Evolutionary conservation across 2,888 invertebrate genomes (phyloP).

Genomic region (Metalampra italica): DNA sequence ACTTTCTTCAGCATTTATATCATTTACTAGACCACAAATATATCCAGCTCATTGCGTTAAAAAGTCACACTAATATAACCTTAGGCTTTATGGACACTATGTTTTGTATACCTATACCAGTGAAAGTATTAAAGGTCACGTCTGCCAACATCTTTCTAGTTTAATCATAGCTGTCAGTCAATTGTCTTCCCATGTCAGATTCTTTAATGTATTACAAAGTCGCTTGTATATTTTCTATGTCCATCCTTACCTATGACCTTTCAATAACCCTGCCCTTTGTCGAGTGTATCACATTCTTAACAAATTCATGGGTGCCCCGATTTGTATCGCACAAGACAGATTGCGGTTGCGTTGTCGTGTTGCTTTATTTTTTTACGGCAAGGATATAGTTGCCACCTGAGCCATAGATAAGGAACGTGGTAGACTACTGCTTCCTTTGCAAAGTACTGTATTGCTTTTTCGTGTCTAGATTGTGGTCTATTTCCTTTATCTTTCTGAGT

Average conservation of each 20-base stretch:
- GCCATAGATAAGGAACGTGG: conserved; percentile 22
- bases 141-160: background rate
- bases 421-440: conserved; percentile 14
- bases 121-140: background rate
- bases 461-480: too few relatives aligned
- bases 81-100: background rate
- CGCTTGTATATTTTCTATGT: background rate
- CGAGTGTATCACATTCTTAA: conserved; percentile 19
- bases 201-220: background rate
- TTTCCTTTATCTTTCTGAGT: too few relatives aligned
- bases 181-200: background rate
- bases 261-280: conserved; percentile 13
- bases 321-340: conserved; percentile 42
- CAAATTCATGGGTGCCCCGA: conserved; percentile 32
- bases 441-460: too few relatives aligned
- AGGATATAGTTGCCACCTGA: background rate
- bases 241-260: conserved; percentile 27
- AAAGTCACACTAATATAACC: background rate
- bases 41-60: too few relatives aligned
- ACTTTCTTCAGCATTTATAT: too few relatives aligned
- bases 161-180: background rate
- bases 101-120: background rate
- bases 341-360: conserved; percentile 21
- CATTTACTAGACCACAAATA: too few relatives aligned
- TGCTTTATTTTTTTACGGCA: conserved; percentile 25